These are phyloP conservation scores for Bufotes viridis DNA, from an alignment of 2,797 vertebrate genomes.

Conservation along the genomic window DNA sequence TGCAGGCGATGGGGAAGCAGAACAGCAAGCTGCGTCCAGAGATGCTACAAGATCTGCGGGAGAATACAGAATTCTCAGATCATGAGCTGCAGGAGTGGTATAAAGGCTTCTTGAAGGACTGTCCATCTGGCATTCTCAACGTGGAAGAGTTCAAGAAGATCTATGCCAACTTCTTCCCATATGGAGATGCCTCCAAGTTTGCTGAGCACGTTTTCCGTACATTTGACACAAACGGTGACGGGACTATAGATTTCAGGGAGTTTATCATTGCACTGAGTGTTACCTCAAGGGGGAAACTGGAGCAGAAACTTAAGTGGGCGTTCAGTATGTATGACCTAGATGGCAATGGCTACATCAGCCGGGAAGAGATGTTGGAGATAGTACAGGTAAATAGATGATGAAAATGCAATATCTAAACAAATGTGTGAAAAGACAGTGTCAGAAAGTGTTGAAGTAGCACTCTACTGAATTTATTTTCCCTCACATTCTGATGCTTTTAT, in stretches of 20 bases:
- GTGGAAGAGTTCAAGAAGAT: conserved; percentile 85
- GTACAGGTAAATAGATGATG: conserved; percentile 72
- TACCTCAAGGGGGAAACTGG: conserved; percentile 80
- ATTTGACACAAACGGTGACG: conserved; percentile 84
- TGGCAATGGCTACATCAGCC: conserved; percentile 82
- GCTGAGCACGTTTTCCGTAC: conserved; percentile 86
- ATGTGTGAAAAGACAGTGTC: neutral
- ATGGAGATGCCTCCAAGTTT: conserved; percentile 80
- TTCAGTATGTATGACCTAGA: conserved; percentile 86
- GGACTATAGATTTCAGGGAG: conserved; percentile 83
- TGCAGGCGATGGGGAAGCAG: conserved; percentile 78
- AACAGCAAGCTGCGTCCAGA: conserved; percentile 83
- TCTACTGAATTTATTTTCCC: too few relatives aligned
- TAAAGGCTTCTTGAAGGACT: conserved; percentile 84
- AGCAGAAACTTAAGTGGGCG: conserved; percentile 85
- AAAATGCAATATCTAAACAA: neutral
- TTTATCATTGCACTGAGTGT: conserved; percentile 84
- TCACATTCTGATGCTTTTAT: too few relatives aligned
- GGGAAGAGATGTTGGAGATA: conserved; percentile 83
- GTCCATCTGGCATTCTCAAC: conserved; percentile 81
- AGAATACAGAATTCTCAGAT: conserved; percentile 82
- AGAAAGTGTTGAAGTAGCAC: too few relatives aligned
- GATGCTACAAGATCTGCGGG: conserved; percentile 82
- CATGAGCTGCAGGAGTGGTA: conserved; percentile 85
- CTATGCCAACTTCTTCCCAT: conserved; percentile 84